Base-by-base conservation (phyloP, 2,888 invertebrate species). In the Papilio elwesi region DNA sequence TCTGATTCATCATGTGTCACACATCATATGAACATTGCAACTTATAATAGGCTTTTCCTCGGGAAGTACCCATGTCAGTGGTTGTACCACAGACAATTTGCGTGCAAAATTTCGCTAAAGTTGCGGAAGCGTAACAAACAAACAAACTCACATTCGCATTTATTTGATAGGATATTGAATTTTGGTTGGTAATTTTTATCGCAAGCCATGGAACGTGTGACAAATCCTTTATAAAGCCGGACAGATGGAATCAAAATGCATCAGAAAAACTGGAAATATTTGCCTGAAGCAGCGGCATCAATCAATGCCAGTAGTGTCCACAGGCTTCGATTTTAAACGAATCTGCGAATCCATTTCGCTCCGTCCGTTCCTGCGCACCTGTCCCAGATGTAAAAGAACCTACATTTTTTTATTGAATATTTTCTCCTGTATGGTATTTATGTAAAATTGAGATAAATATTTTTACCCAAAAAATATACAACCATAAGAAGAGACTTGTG, bases 321-420 rank as follows among this genome's bases (percentile, higher is more conserved):
- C 63, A 63, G 63, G n/a, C 63, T 43, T 47, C 63, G 48, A 63
- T 63, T 63, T 63, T 63, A 63, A 63, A 63, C 63, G 63, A 63
- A 63, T 43, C 48, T 63, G 47, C 47, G 47, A 63, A 63, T 63
- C 63, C 63, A 63, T 63, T 63, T 63, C 63, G 48, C 48, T 63
- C 63, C 43, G 48, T 47, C 63, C 48, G 63, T 63, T 63, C 63
- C 4, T 47, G n/a, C 62, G 62, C n/a, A 7, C 62, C 43, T 16
- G 12, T 47, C 63, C 47, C n/a, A 51, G 51, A 6, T 47, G 15
- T 62, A 62, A 43, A 62, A 62, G 62, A 62, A 62, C 38, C 15
- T 43, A 43, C 9, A 15, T 43, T n/a, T 43, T 57, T 47, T 47
- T 43, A 47, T 47, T 62, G 15, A 62, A 43, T 62, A 62, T 47